Conservation (phyloP, 2,888 invertebrate species). For the Periphyllus acericola region DNA sequence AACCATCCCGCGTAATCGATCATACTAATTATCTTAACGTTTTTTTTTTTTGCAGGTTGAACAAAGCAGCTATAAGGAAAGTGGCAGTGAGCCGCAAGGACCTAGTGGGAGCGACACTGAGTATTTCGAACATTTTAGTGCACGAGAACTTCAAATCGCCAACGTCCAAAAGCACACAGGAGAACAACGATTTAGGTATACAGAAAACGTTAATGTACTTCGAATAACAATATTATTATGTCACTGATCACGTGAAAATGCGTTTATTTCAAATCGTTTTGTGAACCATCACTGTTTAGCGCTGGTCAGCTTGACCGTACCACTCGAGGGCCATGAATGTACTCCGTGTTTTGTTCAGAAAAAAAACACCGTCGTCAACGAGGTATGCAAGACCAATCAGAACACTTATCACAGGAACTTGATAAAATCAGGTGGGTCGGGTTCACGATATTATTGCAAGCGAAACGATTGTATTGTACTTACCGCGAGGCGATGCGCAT, state of each 20-base stretch:
- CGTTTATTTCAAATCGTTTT: neutral
- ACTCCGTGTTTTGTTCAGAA: slow-evolving; percentile 39
- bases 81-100: slow-evolving; percentile 63
- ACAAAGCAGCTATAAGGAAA: slow-evolving; percentile 64
- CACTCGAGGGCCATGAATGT: slow-evolving; percentile 24
- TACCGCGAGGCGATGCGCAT: no score
- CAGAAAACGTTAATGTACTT: neutral
- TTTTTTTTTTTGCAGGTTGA: slow-evolving; percentile 64
- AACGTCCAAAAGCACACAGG: slow-evolving; percentile 48
- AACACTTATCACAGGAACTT: neutral
- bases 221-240: neutral
- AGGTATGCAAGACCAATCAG: slow-evolving; percentile 40
- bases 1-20: neutral
- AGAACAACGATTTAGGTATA: slow-evolving; percentile 64
- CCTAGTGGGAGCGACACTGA: slow-evolving; percentile 33
- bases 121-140: slow-evolving; percentile 64
- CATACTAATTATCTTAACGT: neutral
- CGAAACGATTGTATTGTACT: neutral
- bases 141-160: slow-evolving; percentile 64
- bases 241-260: neutral
- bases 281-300: slow-evolving; percentile 45
- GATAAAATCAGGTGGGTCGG: slow-evolving; percentile 19
- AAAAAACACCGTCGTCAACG: neutral
- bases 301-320: slow-evolving; percentile 55
- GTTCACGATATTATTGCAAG: neutral